Conservation (phyloP, 2,888 invertebrate species). For the Abrostola tripartita region DNA sequence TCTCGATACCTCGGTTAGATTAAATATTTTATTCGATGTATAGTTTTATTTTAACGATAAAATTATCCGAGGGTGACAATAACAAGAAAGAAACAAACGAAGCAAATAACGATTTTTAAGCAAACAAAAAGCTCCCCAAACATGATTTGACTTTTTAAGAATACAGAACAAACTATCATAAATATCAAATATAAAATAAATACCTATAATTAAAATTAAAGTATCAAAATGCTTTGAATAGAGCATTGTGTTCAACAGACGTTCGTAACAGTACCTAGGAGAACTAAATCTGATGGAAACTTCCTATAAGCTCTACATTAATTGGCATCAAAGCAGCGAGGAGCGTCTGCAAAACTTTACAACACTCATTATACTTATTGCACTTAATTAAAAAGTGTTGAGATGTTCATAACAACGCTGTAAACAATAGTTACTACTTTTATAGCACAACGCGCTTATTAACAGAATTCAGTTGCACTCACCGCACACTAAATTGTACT, state of each 20-base stretch:
- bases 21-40: no score
- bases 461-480: constrained; percentile 42
- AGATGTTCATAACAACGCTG: constrained; percentile 38
- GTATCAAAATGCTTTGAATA: neutral
- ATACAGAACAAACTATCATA: neutral
- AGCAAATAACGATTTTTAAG: neutral
- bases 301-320: constrained; percentile 54
- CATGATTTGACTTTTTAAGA: neutral
- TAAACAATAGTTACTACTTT: constrained; percentile 36
- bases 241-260: neutral
- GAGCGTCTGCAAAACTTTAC: constrained; percentile 48
- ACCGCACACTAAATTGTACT: constrained; percentile 48
- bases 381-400: constrained; percentile 54
- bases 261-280: constrained; percentile 13
- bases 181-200: no score
- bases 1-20: no score
- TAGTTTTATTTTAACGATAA: no score
- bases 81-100: neutral
- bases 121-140: no score
- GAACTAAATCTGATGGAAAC: constrained; percentile 42
- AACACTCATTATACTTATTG: constrained; percentile 51
- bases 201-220: neutral
- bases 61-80: no score
- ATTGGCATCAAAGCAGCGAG: constrained; percentile 52
- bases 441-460: constrained; percentile 29